Conservation (phyloP, 1,140 invertebrate species). For the Sinella curviseta region DNA sequence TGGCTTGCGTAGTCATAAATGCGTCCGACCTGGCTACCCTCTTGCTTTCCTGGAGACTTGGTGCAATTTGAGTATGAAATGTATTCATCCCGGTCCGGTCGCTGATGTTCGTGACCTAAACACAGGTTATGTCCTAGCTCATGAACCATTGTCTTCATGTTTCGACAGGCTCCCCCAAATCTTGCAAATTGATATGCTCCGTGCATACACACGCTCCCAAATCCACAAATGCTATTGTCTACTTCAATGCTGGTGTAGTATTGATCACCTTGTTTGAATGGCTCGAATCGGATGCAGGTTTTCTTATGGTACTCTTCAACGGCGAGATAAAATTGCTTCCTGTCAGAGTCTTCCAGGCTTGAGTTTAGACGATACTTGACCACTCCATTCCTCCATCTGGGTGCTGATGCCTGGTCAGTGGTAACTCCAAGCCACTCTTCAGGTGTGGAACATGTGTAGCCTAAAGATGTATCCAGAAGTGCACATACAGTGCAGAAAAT, state of each 20-base stretch:
- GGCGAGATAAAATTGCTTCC: background rate
- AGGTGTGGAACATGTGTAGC: no score
- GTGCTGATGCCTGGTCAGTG: no score
- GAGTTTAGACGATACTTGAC: background rate
- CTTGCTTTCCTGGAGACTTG: background rate
- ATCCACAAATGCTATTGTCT: background rate
- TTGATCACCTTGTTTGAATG: conserved; percentile 30
- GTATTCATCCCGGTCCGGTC: background rate
- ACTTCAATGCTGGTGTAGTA: background rate
- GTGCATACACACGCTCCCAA: background rate
- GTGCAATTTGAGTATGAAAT: background rate
- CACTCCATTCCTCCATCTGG: background rate
- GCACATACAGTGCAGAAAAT: no score
- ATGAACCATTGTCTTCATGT: background rate
- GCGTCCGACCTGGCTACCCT: background rate
- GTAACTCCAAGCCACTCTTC: no score
- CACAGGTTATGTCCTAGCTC: background rate
- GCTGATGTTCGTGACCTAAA: background rate
- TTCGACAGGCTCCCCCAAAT: background rate
- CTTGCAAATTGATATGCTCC: background rate
- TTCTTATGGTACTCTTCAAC: background rate
- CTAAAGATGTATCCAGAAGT: no score
- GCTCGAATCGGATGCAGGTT: background rate
- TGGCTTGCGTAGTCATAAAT: background rate
- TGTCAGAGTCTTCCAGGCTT: background rate